Conservation (phyloP, 2,888 invertebrate species). For the Drosophila meridionalis region DNA sequence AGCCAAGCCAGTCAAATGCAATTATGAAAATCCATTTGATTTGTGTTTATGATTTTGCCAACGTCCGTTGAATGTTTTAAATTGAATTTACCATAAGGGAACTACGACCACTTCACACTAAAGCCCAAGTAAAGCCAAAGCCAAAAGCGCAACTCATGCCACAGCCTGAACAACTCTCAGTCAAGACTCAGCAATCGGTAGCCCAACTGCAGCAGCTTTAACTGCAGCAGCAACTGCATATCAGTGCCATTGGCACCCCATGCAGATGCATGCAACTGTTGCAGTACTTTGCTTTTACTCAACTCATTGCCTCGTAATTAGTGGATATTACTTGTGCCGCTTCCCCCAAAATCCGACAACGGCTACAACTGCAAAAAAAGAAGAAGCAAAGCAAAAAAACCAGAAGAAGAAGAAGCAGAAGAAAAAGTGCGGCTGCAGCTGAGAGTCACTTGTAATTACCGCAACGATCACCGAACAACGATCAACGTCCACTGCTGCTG, state of each 20-base stretch:
- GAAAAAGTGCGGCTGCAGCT: constrained; percentile 41
- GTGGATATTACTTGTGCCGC: constrained; percentile 76
- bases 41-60: constrained; percentile 72
- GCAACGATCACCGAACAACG: constrained; percentile 48
- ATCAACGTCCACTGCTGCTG: constrained; percentile 41
- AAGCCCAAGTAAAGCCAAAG: background rate
- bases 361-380: constrained; percentile 8
- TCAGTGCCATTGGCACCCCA: constrained; percentile 50
- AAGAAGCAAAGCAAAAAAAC: constrained; percentile 6
- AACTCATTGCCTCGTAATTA: constrained; percentile 79
- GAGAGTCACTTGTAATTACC: constrained; percentile 57
- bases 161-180: constrained; percentile 56
- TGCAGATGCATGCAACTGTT: constrained; percentile 50
- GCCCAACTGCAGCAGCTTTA: constrained; percentile 8
- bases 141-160: constrained; percentile 70
- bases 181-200: constrained; percentile 15
- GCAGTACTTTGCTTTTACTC: constrained; percentile 64
- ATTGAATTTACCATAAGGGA: constrained; percentile 59
- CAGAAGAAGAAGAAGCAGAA: background rate
- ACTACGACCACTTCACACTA: constrained; percentile 49
- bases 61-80: constrained; percentile 61
- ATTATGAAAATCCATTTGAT: constrained; percentile 76
- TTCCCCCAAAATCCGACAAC: constrained; percentile 55
- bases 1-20: constrained; percentile 61
- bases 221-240: constrained; percentile 6